A percentile compares a stretch with the other conserved stretches of the same genome.
phyloP scores from a whole-genome alignment of 64 coral and sea anemone genomes.

The Cladopsammia gracilis region DNA sequence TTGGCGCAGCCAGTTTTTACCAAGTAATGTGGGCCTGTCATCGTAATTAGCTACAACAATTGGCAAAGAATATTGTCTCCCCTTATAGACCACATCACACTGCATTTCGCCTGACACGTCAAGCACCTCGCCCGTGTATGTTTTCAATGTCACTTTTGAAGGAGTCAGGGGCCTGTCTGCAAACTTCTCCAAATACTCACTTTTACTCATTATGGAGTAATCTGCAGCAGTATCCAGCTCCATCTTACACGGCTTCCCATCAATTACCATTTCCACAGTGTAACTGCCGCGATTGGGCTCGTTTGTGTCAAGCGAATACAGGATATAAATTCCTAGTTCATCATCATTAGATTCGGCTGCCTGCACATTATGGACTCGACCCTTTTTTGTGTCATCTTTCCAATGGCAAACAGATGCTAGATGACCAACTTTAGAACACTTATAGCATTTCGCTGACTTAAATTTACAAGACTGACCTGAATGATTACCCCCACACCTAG shows the following conservation, averaged over 20 bases:
- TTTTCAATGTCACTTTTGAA: slow-evolving; percentile 28
- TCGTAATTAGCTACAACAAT: slow-evolving; percentile 41
- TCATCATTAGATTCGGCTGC: no score
- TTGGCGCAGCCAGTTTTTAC: slow-evolving; percentile 49
- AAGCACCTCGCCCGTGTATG: slow-evolving; percentile 54
- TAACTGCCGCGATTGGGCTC: no score
- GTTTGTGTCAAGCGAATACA: no score
- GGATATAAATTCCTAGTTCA: no score
- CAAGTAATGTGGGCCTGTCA: slow-evolving; percentile 48
- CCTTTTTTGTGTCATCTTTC: no score
- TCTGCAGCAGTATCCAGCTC: no score
- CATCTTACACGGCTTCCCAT: no score
- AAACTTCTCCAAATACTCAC: slow-evolving; percentile 39
- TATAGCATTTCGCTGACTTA: slow-evolving; percentile 75
- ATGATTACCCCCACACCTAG: slow-evolving; percentile 60
- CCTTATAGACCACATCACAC: slow-evolving; percentile 45
- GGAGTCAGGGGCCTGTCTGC: slow-evolving; percentile 23
- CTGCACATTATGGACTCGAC: no score
- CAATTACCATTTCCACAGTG: no score
- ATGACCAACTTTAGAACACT: slow-evolving; percentile 73
- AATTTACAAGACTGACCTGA: slow-evolving; percentile 56
- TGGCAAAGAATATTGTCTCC: slow-evolving; percentile 11
- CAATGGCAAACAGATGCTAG: slow-evolving; percentile 59
- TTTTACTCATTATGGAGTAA: slow-evolving; percentile 48
- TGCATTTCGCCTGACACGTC: slow-evolving; percentile 61